A percentile compares a stretch with the other conserved stretches of the same genome.
Evolutionary conservation across 2,888 invertebrate species (phyloP).

Genomic region (Scaptomyza reducta): DNA sequence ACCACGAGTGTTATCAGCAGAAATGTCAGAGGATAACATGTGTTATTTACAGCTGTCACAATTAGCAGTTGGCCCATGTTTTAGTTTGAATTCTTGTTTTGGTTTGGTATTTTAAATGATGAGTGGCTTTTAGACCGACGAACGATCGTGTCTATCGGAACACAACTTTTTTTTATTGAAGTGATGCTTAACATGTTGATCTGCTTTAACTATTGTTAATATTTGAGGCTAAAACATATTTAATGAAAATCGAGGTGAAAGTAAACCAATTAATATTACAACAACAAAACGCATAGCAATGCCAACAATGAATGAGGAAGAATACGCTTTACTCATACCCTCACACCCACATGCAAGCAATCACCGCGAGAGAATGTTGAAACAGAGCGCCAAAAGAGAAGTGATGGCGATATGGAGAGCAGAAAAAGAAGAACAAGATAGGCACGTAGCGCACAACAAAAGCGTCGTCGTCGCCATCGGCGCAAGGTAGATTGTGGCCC

Average conservation of each 20-base stretch:
- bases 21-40: slow-evolving; percentile 20
- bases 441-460: slow-evolving; percentile 60
- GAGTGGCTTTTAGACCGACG: neutral
- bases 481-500: slow-evolving; percentile 64
- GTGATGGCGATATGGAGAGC: slow-evolving; percentile 49
- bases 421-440: slow-evolving; percentile 47
- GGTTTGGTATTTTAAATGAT: neutral
- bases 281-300: slow-evolving; percentile 20
- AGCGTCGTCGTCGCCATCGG: slow-evolving; percentile 44
- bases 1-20: slow-evolving; percentile 16
- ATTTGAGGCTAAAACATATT: slow-evolving; percentile 4
- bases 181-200: neutral
- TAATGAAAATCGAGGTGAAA: slow-evolving; percentile 20
- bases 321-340: slow-evolving; percentile 18
- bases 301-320: slow-evolving; percentile 23
- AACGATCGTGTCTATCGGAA: no score
- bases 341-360: slow-evolving; percentile 11
- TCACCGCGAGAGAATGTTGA: slow-evolving; percentile 34
- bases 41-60: slow-evolving; percentile 17
- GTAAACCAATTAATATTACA: slow-evolving; percentile 29
- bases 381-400: slow-evolving; percentile 37
- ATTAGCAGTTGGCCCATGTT: slow-evolving; percentile 13
- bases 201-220: neutral
- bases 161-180: no score
- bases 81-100: slow-evolving; percentile 17